Evolutionary conservation across 1,140 invertebrate species (phyloP), one percentile per base, ranked within the genome.

Genomic region (Melanaphis sacchari): DNA sequence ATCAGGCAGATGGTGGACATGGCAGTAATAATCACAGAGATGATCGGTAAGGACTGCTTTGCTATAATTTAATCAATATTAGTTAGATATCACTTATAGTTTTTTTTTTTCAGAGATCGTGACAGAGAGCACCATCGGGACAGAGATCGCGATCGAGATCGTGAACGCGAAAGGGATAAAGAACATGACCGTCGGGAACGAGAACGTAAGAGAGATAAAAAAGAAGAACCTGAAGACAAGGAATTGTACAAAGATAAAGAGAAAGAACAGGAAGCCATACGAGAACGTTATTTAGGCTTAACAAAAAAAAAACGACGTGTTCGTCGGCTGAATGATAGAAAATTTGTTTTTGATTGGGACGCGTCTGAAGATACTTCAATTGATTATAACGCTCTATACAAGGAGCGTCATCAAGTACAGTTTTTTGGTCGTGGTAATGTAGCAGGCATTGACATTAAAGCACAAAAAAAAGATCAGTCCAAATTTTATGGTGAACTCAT

Each of bases 281-380:
- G 98, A 94, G 99, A 99, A 95, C 96, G 99, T 21, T 99, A 99
- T 95, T 96, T 99, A n/a, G 98, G 98, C 21, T 96, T 99, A 36
- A 96, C 98, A 0, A 99, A 99, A 95, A 99, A 99, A 95, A 99
- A 99, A 95, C 96, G 98, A 15, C 96, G 98, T 82, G 98, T 99
- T 1, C 96, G 99, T 54, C 96, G 99, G 94, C 95, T 99, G 8
- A 99, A 99, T 96, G 99, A 99, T 95, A 96, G 99, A 9, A 99
- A 99, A 96, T 99, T 99, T 96, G 99, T 99, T 0, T 99, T 99
- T 96, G 99, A 99, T 96, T 99, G 99, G 99, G 99, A 99, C 96
- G 98, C 98, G 8, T 97, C 97, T 0, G 99, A 99, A 95, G 99
- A 99, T 94, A 99, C 99, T 0, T 99, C 98, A 36, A 97, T 98